Base-by-base conservation (phyloP, 2,888 invertebrate species). In the Latrodectus elegans region DNA sequence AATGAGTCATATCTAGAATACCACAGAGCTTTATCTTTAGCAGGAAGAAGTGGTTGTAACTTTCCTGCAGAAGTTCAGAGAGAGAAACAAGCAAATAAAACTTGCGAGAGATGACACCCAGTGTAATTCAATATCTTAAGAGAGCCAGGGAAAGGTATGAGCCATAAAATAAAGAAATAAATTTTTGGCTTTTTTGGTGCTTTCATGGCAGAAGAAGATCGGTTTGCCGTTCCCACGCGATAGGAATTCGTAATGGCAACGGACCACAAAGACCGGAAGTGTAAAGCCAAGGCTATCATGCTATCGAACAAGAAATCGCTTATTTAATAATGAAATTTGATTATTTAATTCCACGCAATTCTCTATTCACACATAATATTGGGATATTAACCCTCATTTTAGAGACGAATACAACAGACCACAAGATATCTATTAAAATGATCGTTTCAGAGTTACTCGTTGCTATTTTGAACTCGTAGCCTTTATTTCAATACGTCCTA, bases 221-320 rank as follows among this genome's bases (percentile, higher is more conserved):
- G 38, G 60, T 49, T 70, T 22, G 26, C n/a, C 22, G 68, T 85
- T 85, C 85, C 85, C 85, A 85, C 85, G 85, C 79, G n/a, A 55
- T 8, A 26, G 49, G 76, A 51, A 71, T 60, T 73, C 67, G 76
- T 38, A 53, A 86, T 76, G 65, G 52, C 49, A 65, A 65, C 26
- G 22, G 72, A 26, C 73, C 60, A 85, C 81, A 87, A 87, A 87
- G 81, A 73, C 86, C 86, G 86, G 86, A 87, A 87, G 81, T 77
- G 52, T 22, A n/a, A 17, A 12, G 22, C 60, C 76, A 87, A 87
- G 86, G 86, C 81, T 75, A 87, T 22, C 72, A 53, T 72, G 49
- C 72, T 65, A 72, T 11, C 64, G 68, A 71, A 81, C 65, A 74
- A 65, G 64, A 64, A 12, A 26, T 55, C 65, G 38, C 17, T 71